Evolutionary conservation across 2,797 vertebrate genomes (phyloP), one percentile per base, ranked within the genome.

Genomic region (Tragopan temminckii): DNA sequence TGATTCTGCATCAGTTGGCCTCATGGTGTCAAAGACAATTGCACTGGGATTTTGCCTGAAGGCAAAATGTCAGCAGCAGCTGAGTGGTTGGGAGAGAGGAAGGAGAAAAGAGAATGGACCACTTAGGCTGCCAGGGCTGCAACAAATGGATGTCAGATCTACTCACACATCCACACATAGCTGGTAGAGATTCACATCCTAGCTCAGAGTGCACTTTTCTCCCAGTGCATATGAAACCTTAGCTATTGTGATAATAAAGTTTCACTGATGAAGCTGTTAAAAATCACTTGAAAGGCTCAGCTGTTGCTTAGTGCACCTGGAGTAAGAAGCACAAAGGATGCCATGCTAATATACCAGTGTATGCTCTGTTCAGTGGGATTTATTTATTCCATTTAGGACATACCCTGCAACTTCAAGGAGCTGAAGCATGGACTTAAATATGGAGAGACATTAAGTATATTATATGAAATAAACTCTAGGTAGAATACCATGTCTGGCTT

Each of bases 311-410:
- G 50, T 67, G 77, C 61, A 69, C 48, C 69, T 86, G 83, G 38
- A 75, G 33, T 68, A 74, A 85, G 53, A 35, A 80, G 33, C 53
- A 87, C 75, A 93, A 82, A 78, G 48, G 10, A 82, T 58, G 83
- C 45, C 62, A 43, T 80, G 45, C 61, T 92, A 80, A 82, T 90
- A 48, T 20, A 13, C 53, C 68, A 43, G 25, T 83, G 61, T 18
- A 23, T 80, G 80, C 76, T 82, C 78, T 87, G 52, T 68, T 93
- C 88, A 82, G 75, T 15, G 14, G 70, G 42, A 66, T 92, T 71
- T 91, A 88, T 89, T 88, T 89, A 74, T 86, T 82, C 59, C 10
- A 5, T 88, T 85, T 67, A 87, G 79, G 61, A 38, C 18, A 45
- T 20, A 78, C 40, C 35, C 89, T 94, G 68, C 66, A 83, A 69